phyloP scores from a whole-genome alignment of 2,888 invertebrate genomes.

The Lasius fuliginosus region DNA sequence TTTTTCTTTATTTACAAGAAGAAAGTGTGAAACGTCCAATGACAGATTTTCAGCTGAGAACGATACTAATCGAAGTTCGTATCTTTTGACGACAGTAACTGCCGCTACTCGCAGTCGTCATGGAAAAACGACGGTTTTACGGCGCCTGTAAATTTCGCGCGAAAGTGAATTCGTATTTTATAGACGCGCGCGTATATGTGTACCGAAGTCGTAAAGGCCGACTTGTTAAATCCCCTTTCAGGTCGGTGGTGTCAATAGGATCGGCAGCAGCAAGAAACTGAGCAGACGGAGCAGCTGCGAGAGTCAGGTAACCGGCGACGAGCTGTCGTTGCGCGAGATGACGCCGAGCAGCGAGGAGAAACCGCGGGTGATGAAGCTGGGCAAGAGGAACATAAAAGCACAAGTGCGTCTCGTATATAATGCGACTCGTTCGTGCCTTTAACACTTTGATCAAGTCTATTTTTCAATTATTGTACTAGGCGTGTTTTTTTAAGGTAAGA shows the following conservation, averaged over 20 bases:
- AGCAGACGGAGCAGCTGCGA: slow-evolving; percentile 87
- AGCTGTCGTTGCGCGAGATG: slow-evolving; percentile 85
- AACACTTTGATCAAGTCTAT: not conserved
- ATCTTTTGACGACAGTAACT: not conserved
- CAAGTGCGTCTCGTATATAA: slow-evolving; percentile 86
- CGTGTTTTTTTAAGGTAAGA: no score
- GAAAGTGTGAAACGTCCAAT: not conserved
- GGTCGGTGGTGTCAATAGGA: slow-evolving; percentile 82
- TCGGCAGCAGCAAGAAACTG: slow-evolving; percentile 83
- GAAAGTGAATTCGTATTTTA: slow-evolving; percentile 49
- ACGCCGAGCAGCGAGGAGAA: slow-evolving; percentile 86
- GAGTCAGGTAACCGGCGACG: slow-evolving; percentile 85
- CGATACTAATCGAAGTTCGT: not conserved
- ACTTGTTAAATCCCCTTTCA: slow-evolving; percentile 63
- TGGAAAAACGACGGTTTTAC: slow-evolving; percentile 34
- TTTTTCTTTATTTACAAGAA: not conserved
- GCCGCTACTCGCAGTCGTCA: slow-evolving; percentile 5
- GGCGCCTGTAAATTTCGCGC: slow-evolving; percentile 34
- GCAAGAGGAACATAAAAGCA: slow-evolving; percentile 95
- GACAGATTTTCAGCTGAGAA: not conserved
- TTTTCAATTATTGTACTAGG: not conserved
- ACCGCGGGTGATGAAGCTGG: slow-evolving; percentile 90
- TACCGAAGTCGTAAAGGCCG: slow-evolving; percentile 49
- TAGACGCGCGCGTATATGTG: not conserved
- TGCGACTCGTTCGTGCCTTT: not conserved